Percentiles rank a stretch among this genome's conserved stretches.
phyloP scores from a whole-genome alignment of 1,140 invertebrate genomes.

The Panulirus ornatus region DNA sequence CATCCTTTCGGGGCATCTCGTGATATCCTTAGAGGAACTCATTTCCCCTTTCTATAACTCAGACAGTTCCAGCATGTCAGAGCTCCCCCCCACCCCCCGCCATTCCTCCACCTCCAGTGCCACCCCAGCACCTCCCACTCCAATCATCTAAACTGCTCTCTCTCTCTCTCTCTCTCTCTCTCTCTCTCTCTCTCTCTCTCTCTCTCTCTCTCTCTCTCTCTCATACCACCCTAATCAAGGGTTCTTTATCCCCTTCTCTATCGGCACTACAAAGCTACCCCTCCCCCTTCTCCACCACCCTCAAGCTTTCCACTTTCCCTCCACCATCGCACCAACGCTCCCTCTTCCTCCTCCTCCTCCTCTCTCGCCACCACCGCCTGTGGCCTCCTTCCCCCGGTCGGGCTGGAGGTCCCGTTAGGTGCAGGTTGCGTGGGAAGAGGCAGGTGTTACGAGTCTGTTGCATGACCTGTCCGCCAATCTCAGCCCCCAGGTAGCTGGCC shows the following conservation, averaged over 20 bases:
- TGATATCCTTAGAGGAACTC: too few species aligned
- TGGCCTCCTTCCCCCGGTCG: neutral
- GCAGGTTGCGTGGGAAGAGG: conserved; percentile 10
- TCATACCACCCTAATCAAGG: neutral
- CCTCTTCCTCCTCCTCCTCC: conserved; percentile 3
- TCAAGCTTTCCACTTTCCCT: neutral
- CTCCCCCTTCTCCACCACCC: neutral
- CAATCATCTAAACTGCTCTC: neutral
- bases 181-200: neutral
- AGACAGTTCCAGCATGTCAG: too few species aligned
- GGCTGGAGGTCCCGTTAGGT: neutral
- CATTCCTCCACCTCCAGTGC: neutral
- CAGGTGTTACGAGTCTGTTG: conserved; percentile 23
- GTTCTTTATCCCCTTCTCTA: neutral
- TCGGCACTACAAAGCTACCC: too few species aligned
- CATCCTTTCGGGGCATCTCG: too few species aligned
- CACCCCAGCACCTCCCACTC: neutral
- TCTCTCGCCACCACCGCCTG: neutral
- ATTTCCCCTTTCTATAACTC: too few species aligned
- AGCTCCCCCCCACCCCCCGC: neutral
- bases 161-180: neutral
- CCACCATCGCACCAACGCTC: neutral
- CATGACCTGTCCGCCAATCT: conserved; percentile 3
- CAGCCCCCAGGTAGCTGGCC: conserved; percentile 1
- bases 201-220: conserved; percentile 23